Conservation (phyloP, 2,797 vertebrate genomes). For the Sebastes trivittatus region DNA sequence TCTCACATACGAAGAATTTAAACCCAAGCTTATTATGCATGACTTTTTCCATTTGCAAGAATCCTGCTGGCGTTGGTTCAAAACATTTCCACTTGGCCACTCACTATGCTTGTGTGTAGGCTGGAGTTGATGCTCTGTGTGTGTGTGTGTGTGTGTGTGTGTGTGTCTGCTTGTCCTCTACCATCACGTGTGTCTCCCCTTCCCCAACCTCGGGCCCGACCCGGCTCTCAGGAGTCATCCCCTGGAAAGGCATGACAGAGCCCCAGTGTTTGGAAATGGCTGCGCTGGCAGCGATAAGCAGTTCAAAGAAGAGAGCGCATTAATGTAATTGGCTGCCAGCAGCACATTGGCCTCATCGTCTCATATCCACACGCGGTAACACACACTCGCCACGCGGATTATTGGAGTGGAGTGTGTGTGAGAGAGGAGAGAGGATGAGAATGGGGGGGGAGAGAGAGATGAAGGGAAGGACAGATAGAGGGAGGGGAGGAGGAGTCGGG, state of each 20-base stretch:
- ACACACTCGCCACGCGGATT: slow-evolving; percentile 78
- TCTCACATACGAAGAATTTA: slow-evolving; percentile 11
- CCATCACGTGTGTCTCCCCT: slow-evolving; percentile 57
- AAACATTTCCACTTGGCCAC: slow-evolving; percentile 46
- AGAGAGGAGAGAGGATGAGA: slow-evolving; percentile 66
- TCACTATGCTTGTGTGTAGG: slow-evolving; percentile 34
- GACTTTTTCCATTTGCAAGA: slow-evolving; percentile 28
- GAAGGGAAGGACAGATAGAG: slow-evolving; percentile 70
- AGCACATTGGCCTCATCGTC: slow-evolving; percentile 78
- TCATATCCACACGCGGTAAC: slow-evolving; percentile 77
- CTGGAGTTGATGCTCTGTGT: slow-evolving; percentile 27
- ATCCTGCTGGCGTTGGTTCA: slow-evolving; percentile 27
- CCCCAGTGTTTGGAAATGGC: slow-evolving; percentile 80
- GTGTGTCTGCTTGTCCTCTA: slow-evolving; percentile 54
- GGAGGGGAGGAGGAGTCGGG: slow-evolving; percentile 52
- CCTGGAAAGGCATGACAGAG: slow-evolving; percentile 80
- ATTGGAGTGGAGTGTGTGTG: slow-evolving; percentile 66
- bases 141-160: slow-evolving; percentile 22
- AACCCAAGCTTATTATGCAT: slow-evolving; percentile 24
- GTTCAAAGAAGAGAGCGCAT: slow-evolving; percentile 86
- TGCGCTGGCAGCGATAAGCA: slow-evolving; percentile 87
- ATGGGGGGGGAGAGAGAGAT: slow-evolving; percentile 46
- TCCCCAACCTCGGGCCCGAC: slow-evolving; percentile 58
- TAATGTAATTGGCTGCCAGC: slow-evolving; percentile 87
- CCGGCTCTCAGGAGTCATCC: slow-evolving; percentile 72